Evolutionary conservation across 2,113 vertebrate species (phyloP).

Genomic region (Pavo muticus): DNA sequence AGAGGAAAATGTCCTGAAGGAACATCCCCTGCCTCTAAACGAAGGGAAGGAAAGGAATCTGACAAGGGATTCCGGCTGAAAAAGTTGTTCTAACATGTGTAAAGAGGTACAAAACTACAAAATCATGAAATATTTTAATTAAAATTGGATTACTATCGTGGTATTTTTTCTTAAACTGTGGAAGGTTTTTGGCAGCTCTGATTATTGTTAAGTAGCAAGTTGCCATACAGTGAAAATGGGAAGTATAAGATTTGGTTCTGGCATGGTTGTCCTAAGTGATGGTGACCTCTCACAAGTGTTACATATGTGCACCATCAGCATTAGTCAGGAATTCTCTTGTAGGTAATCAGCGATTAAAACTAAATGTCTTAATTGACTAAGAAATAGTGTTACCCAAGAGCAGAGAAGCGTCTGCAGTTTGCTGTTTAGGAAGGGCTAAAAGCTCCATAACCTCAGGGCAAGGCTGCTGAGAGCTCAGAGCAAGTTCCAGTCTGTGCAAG

Average conservation of each 20-base stretch:
- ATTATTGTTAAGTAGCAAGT: background rate
- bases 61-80: background rate
- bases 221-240: background rate
- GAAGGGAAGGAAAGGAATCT: background rate
- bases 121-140: background rate
- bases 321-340: background rate
- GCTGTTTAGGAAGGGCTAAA: background rate
- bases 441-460: background rate
- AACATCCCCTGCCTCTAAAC: background rate
- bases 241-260: background rate
- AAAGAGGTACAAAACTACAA: background rate
- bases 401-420: too few relatives aligned
- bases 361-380: background rate
- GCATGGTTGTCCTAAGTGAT: background rate
- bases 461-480: background rate
- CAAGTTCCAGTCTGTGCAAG: fast-evolving
- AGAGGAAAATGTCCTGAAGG: background rate
- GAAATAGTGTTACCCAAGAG: background rate
- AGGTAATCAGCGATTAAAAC: background rate
- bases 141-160: background rate
- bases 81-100: background rate
- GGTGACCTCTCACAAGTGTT: background rate
- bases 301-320: background rate
- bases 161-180: too few relatives aligned
- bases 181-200: fast-evolving